These are phyloP conservation scores for Ispidina picta DNA, from an alignment of 2,797 vertebrate genomes.

Conservation along the genomic window DNA sequence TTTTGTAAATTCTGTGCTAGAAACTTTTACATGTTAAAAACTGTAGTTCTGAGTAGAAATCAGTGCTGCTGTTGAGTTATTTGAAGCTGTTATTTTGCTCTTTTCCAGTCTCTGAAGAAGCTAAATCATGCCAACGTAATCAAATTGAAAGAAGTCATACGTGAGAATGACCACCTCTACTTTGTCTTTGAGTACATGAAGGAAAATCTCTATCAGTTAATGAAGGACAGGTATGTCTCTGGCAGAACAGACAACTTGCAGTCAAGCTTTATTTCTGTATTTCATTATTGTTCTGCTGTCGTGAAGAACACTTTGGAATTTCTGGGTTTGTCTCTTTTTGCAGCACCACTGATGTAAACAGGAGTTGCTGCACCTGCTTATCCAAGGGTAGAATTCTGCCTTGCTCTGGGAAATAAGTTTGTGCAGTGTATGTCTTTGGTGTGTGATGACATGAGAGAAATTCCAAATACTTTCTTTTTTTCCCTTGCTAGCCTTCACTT, in stretches of 20 bases:
- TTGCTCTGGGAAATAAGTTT: not conserved
- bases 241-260: not conserved
- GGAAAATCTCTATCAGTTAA: conserved; percentile 98
- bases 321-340: not conserved
- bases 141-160: conserved; percentile 97
- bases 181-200: conserved; percentile 99
- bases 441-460: not conserved
- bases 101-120: conserved; percentile 94
- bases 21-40: not conserved
- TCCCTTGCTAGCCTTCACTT: not conserved
- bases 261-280: not conserved
- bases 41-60: not conserved
- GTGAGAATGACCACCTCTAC: conserved; percentile 98
- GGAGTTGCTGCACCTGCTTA: not conserved
- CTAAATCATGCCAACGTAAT: conserved; percentile 97
- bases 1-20: not conserved
- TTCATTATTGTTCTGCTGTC: not conserved
- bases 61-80: not conserved
- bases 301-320: not conserved
- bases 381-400: not conserved
- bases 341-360: not conserved
- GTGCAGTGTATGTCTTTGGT: not conserved
- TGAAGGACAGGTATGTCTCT: conserved; percentile 93
- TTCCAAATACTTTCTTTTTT: not conserved
- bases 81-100: not conserved